Percentiles rank a stretch among this genome's conserved stretches.
Conservation (phyloP, 2,888 invertebrate genomes). For the Hecatera dysodea region DNA sequence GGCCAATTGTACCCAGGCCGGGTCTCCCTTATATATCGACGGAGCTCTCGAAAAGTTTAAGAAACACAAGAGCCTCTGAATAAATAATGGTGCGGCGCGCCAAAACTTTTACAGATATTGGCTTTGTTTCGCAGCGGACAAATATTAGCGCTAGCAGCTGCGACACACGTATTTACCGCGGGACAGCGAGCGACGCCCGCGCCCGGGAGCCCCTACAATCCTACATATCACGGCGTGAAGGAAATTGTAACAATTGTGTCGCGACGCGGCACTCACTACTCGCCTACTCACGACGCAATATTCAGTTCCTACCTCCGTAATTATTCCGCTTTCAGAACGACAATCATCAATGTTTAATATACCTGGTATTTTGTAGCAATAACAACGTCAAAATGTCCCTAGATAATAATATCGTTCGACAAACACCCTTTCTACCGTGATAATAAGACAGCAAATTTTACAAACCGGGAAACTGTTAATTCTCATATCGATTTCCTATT, state of each 20-base stretch:
- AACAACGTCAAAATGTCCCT: slow-evolving; percentile 9
- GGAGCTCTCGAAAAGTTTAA: slow-evolving; percentile 76
- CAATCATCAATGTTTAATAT: slow-evolving; percentile 3
- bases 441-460: slow-evolving; percentile 29
- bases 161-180: slow-evolving; percentile 67
- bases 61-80: slow-evolving; percentile 82
- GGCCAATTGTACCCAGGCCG: slow-evolving; percentile 71
- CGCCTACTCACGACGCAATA: slow-evolving; percentile 9
- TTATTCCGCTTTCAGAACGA: slow-evolving; percentile 22
- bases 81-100: slow-evolving; percentile 81
- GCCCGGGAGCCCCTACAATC: slow-evolving; percentile 26
- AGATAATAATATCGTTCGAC: slow-evolving; percentile 13
- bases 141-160: slow-evolving; percentile 83
- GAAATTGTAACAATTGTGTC: slow-evolving; percentile 47
- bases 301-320: slow-evolving; percentile 25
- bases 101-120: slow-evolving; percentile 86
- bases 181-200: slow-evolving; percentile 18
- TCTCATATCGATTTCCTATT: slow-evolving; percentile 51
- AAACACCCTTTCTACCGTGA: not conserved
- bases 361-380: slow-evolving; percentile 2
- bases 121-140: slow-evolving; percentile 81
- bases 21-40: slow-evolving; percentile 72
- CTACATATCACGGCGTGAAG: slow-evolving; percentile 41
- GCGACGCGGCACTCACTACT: not conserved
- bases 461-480: slow-evolving; percentile 37